phyloP scores from a whole-genome alignment of 2,888 invertebrate species.

The Spisula solida region DNA sequence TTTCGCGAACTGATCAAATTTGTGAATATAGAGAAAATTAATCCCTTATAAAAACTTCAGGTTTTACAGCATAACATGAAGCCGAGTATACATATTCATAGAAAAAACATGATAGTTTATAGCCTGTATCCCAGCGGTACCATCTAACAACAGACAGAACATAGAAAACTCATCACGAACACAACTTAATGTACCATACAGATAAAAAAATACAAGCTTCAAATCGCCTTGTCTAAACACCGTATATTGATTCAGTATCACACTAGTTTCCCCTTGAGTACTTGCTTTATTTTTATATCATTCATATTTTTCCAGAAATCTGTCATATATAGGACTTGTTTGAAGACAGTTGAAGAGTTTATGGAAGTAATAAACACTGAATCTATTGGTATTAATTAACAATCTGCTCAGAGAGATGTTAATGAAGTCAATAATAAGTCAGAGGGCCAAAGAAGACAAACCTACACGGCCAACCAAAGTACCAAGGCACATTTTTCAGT shows the following conservation, averaged over 20 bases:
- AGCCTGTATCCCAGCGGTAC: background rate
- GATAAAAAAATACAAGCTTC: background rate
- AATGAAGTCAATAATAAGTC: no score
- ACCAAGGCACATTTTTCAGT: no score
- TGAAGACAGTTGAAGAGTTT: background rate
- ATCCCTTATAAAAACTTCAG: no score
- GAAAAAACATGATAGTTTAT: background rate
- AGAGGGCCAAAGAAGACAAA: no score
- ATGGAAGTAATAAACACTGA: no score
- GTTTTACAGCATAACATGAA: background rate
- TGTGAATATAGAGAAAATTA: no score
- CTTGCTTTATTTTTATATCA: background rate
- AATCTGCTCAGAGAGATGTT: no score
- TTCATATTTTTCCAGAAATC: background rate
- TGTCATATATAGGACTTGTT: background rate
- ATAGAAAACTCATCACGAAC: conserved; percentile 8
- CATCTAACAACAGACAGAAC: background rate
- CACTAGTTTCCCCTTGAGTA: background rate
- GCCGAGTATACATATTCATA: background rate
- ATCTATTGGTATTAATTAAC: no score
- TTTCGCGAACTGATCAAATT: no score
- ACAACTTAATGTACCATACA: background rate
- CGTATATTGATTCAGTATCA: background rate
- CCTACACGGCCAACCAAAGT: no score
- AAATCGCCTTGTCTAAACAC: background rate